Base-by-base conservation (phyloP, 1,140 invertebrate species). In the Paracyclopina nana region DNA sequence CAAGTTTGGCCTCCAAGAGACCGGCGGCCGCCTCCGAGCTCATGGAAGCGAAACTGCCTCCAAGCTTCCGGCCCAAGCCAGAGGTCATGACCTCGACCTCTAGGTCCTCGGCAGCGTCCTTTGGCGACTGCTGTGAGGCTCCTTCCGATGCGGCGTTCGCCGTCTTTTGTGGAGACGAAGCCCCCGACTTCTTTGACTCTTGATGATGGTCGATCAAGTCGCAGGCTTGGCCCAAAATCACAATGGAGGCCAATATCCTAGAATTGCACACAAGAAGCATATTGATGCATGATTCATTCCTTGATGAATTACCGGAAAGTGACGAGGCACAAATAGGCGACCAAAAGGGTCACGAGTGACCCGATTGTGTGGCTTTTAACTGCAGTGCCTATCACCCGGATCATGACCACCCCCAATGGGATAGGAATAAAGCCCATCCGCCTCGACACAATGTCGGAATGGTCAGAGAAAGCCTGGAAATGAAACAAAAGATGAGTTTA, bases 391-490 rank as follows among this genome's bases (percentile, higher is more conserved):
- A 91, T 60, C 1, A 92, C 82, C 48, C 85, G 74, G 2, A 83
- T 77, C 52, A 91, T 78, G 12, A 97, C 79, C 16, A 95, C 87
- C 0, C 83, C 79, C 25, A 98, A 62, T 0, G 94, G 94, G 54
- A 98, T 70, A 2, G 94, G 91, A 60, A 96, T 96, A 60, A 98
- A 96, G 3, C 90, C 91, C 84, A 98, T 94, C 51, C 91, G 70
- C 2, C 92, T 70, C 0, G 90, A 90, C 4, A 97, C 82, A 28
- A 94, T 67, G 63, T 98, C 94, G 0, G 88, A 91, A 60, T 94
- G 86, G 63, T 97, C 94, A n/a, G 86, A 86, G 63, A 90, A 94
- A 0, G 90, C 88, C 65, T 90, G 76, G 1, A 56, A 58, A 43
- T 41, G 34, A 43, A 34, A n/a, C 1, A 56, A 54, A 11, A 42